phyloP scores from a whole-genome alignment of 2,113 vertebrate species.

The Origma solitaria region DNA sequence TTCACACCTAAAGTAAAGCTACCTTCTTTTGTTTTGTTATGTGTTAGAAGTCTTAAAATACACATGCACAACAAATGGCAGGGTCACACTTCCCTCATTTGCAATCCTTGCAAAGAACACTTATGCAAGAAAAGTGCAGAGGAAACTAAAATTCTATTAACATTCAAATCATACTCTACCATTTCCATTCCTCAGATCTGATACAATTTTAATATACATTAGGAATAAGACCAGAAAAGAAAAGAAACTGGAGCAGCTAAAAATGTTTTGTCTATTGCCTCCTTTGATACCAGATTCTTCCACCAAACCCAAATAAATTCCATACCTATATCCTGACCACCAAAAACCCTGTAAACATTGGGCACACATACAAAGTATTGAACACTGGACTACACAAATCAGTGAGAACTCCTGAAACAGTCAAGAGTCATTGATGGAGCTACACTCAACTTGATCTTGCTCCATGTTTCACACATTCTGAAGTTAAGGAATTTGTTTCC shows the following conservation, averaged over 20 bases:
- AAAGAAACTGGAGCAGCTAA: background rate
- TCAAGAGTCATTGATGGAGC: background rate
- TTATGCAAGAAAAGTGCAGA: background rate
- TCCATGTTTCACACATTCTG: background rate
- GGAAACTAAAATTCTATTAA: constrained; percentile 39
- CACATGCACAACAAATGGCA: constrained; percentile 11
- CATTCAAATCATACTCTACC: constrained; percentile 22
- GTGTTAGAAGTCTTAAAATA: constrained; percentile 48
- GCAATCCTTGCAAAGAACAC: constrained; percentile 14
- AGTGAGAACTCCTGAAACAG: background rate
- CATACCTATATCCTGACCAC: background rate
- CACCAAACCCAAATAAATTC: background rate
- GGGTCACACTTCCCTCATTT: background rate
- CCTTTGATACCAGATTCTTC: background rate
- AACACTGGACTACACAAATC: background rate
- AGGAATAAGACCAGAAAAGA: background rate
- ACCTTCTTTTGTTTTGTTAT: constrained; percentile 36
- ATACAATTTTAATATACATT: constrained; percentile 22
- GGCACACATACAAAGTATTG: background rate
- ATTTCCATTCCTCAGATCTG: constrained; percentile 39
- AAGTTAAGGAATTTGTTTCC: background rate
- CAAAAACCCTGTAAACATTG: background rate
- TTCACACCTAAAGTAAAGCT: constrained; percentile 41
- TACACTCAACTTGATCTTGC: background rate
- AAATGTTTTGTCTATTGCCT: background rate